These are phyloP conservation scores for Tachina fera DNA, from an alignment of 2,888 invertebrate genomes.

Conservation along the genomic window DNA sequence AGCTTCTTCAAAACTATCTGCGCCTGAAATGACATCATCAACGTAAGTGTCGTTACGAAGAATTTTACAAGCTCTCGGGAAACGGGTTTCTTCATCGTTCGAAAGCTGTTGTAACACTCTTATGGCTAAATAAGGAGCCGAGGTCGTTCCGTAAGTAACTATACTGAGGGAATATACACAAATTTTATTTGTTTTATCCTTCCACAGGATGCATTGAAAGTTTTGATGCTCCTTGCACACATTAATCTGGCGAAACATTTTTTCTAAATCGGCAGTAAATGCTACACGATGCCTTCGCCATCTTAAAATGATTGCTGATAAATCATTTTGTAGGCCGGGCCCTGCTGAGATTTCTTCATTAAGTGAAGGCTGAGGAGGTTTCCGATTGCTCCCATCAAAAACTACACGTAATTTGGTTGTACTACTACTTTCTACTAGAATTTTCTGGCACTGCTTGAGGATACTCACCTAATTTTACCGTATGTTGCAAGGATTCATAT, in stretches of 20 bases:
- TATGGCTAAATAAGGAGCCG: background rate
- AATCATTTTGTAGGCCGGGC: constrained; percentile 50
- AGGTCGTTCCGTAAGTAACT: background rate
- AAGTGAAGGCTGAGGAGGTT: constrained; percentile 27
- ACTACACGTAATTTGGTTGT: constrained; percentile 60
- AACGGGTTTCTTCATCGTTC: background rate
- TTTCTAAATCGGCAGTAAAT: constrained; percentile 15
- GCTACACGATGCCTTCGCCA: constrained; percentile 36
- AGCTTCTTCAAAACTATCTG: too few relatives aligned
- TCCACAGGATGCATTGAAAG: constrained; percentile 1
- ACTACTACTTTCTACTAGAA: constrained; percentile 44
- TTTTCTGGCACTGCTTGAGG: constrained; percentile 41
- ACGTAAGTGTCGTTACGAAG: background rate
- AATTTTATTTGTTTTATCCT: constrained; percentile 1
- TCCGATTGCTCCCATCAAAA: constrained; percentile 12
- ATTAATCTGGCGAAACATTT: background rate
- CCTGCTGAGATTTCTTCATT: constrained; percentile 48
- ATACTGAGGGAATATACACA: background rate
- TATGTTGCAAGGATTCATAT: constrained; percentile 48
- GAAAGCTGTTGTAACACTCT: constrained; percentile 8
- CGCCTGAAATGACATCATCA: background rate
- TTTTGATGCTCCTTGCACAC: background rate
- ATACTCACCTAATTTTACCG: constrained; percentile 55
- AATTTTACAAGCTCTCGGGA: background rate
- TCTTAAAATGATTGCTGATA: constrained; percentile 21